Base-by-base conservation (phyloP, 2,888 invertebrate species). In the Notodonta ziczac region DNA sequence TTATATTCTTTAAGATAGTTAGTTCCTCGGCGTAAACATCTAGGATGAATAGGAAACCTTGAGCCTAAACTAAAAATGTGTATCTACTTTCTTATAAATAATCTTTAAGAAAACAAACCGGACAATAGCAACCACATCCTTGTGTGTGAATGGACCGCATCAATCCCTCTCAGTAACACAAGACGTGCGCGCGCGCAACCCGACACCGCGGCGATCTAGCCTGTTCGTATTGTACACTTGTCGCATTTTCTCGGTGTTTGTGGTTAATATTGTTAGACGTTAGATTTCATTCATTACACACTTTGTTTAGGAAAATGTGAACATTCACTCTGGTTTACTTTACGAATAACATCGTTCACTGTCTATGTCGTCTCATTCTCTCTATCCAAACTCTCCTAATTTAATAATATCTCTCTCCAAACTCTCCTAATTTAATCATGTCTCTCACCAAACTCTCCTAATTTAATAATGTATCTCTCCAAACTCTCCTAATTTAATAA, bases 131-230 rank as follows among this genome's bases (percentile, higher is more conserved):
- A 84, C 85, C 84, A 83, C 85, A 83, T 84, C 83, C 83, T 78
- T 70, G 59, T 67, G 66, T 83, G 83, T 81, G 83, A 84, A 83
- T 82, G 80, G 73, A 62, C 54, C 66, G 55, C 65, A 57, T 59
- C 52, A 64, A 66, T 71, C 74, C 81, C 77, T 85, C 85, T 73
- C 85, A 85, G 85, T 84, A 85, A 85, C 75, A 65, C 66, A 73
- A 84, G 76, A 76, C 63, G 70, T 64, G 69, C 53, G 61, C 58
- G 72, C 69, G 66, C 63, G 70, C 72, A 73, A 74, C 67, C 9
- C 32, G 63, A 68, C 56, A 65, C 63, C 56, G 14, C 54, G 39
- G 1, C 12, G 50, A 40, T 52, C 51, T 58, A 51, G 51, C 39
- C 35, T 8, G 35, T 44, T 16, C n/a, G 46, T 57, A 52, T 66